Conservation (phyloP, 2,797 vertebrate genomes). For the Protosalanx chinensis region DNA sequence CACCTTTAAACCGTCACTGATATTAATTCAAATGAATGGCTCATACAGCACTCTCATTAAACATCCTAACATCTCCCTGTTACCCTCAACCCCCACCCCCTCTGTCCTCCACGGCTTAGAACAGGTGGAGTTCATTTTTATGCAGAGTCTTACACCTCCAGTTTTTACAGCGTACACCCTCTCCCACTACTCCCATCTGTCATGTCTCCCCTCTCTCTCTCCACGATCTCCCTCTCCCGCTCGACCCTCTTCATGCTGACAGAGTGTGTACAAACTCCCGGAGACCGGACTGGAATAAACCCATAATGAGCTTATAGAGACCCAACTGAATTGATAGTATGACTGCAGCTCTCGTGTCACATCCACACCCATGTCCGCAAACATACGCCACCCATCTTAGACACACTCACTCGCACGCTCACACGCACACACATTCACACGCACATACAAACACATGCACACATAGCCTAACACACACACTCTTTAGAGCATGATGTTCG, state of each 20-base stretch:
- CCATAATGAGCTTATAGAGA: not conserved
- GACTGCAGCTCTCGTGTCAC: not conserved
- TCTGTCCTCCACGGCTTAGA: constrained; percentile 38
- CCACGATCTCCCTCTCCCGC: constrained; percentile 11
- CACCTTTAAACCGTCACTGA: constrained; percentile 6
- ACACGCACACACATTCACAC: not conserved
- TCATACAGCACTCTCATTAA: constrained; percentile 23
- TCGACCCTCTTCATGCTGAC: not conserved
- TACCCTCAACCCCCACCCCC: not conserved
- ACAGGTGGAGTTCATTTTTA: constrained; percentile 32
- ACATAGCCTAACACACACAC: not conserved
- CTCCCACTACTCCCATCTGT: constrained; percentile 61
- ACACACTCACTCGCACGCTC: not conserved
- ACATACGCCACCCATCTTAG: not conserved
- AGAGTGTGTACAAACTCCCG: not conserved
- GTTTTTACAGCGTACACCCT: constrained; percentile 39
- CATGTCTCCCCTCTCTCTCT: constrained; percentile 21
- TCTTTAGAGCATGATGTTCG: not conserved
- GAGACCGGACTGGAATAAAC: not conserved
- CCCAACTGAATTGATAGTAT: not conserved
- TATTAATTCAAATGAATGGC: constrained; percentile 40
- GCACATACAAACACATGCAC: not conserved
- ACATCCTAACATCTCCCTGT: constrained; percentile 2
- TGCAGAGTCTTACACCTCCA: constrained; percentile 38
- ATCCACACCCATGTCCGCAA: constrained; percentile 2